Evolutionary conservation across 2,797 vertebrate genomes (phyloP).

Genomic region (Hyperoplus immaculatus): DNA sequence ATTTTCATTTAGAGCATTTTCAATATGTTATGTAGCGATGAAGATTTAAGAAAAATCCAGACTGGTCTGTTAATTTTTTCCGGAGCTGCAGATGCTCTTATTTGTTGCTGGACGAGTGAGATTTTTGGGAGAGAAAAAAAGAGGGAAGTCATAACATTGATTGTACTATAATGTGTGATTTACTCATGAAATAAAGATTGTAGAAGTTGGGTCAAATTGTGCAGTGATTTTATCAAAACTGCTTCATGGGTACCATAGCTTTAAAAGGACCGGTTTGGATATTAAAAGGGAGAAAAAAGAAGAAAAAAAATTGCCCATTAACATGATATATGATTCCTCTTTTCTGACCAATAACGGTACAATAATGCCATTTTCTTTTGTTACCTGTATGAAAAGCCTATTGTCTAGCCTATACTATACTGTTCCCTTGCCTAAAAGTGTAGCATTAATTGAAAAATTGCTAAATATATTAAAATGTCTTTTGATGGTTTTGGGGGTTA

Average conservation of each 20-base stretch:
- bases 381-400: background rate
- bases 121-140: background rate
- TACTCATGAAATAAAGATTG: background rate
- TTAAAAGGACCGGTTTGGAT: constrained; percentile 40
- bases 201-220: background rate
- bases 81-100: no score
- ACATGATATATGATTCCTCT: background rate
- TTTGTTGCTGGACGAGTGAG: no score
- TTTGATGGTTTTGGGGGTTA: background rate
- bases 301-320: background rate
- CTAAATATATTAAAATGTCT: background rate
- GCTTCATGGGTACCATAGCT: no score
- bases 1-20: no score
- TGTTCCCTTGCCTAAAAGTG: background rate
- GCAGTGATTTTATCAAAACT: background rate
- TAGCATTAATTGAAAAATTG: background rate
- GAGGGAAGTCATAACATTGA: background rate
- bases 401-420: background rate
- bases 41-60: no score
- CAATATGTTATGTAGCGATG: no score
- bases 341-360: background rate
- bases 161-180: background rate
- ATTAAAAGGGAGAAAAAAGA: constrained; percentile 15
- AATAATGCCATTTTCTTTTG: no score
- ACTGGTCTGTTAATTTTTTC: no score